Base-by-base conservation (phyloP, 2,113 vertebrate species). In the Vulpes vulpes region DNA sequence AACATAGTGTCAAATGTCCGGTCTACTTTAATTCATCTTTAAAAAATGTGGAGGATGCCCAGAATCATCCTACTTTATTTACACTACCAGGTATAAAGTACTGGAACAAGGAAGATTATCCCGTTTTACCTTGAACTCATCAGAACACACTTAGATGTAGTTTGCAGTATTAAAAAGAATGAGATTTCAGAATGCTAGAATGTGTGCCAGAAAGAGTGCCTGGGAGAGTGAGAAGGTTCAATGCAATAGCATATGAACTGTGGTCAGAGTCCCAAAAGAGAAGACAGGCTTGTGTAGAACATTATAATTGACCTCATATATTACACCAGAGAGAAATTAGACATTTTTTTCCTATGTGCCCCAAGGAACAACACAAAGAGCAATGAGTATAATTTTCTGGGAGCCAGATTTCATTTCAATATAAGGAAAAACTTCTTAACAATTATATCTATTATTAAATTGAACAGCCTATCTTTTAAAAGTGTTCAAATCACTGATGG, bases 401-500 rank as follows among this genome's bases (percentile, higher is more conserved):
- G 32, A 96, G 27, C 11, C 27, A 43, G 49, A 93, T 64, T 83
- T 76, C 67, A 91, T 93, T 81, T 89, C 64, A 91, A 23, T 35
- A 60, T 55, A 74, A 90, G 59, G 5, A 94, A 90, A 95, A 92
- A 57, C 49, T 87, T 95, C 43, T 91, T 78, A 82, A 91, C 22
- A 92, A 93, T 95, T 95, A n/a, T 10, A 85, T 60, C 35, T 85
- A 57, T 57, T 93, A 88, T 89, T 95, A 94, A 79, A 91, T 14
- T 67, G 14, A 95, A 38, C 23, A 64, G 64, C 27, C 12, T 64
- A 8, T 49, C 17, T 96, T 78, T 84, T 82, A 60, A 35, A 97
- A 64, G 90, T 55, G 6, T 51, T 55, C 32, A 79, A 69, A 64
- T 85, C 82, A 81, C 73, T 79, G 60, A 49, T 73, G 43, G 23